Conservation (phyloP, 1,140 invertebrate genomes). For the Ips nitidus region DNA sequence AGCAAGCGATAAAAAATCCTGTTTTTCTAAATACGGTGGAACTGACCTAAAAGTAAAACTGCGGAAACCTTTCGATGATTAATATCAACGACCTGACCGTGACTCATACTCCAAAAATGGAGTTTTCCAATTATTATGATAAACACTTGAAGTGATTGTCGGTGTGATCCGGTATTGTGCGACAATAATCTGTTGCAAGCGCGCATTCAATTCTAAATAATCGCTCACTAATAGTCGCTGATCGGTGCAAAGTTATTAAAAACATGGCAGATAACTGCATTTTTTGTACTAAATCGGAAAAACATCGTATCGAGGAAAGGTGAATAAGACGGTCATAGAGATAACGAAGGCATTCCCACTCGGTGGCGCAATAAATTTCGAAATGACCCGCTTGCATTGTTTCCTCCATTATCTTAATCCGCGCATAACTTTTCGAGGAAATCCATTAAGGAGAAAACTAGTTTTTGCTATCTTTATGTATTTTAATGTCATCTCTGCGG, state of each 20-base stretch:
- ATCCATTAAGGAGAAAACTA: constrained; percentile 13
- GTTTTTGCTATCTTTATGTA: constrained; percentile 17
- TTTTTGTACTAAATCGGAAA: too few relatives aligned
- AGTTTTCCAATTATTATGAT: neutral
- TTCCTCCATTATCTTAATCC: constrained; percentile 22
- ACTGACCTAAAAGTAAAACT: neutral
- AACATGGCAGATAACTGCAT: too few relatives aligned
- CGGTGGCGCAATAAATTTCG: constrained; percentile 7
- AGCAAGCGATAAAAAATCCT: too few relatives aligned
- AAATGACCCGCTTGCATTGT: constrained; percentile 14
- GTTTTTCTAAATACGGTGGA: neutral
- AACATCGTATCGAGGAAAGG: neutral
- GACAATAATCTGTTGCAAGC: too few relatives aligned
- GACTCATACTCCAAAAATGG: neutral
- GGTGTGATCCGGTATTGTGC: too few relatives aligned
- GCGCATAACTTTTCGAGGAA: constrained; percentile 10
- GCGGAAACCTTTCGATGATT: neutral
- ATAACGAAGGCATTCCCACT: constrained; percentile 11
- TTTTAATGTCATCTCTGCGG: constrained; percentile 2
- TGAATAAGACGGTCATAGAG: constrained; percentile 5
- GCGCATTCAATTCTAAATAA: too few relatives aligned
- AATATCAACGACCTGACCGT: neutral
- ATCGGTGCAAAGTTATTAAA: too few relatives aligned
- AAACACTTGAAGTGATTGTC: too few relatives aligned
- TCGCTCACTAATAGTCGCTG: too few relatives aligned